These are phyloP conservation scores for Mellilla xanthometata DNA, from an alignment of 2,888 invertebrate genomes.

Conservation along the genomic window DNA sequence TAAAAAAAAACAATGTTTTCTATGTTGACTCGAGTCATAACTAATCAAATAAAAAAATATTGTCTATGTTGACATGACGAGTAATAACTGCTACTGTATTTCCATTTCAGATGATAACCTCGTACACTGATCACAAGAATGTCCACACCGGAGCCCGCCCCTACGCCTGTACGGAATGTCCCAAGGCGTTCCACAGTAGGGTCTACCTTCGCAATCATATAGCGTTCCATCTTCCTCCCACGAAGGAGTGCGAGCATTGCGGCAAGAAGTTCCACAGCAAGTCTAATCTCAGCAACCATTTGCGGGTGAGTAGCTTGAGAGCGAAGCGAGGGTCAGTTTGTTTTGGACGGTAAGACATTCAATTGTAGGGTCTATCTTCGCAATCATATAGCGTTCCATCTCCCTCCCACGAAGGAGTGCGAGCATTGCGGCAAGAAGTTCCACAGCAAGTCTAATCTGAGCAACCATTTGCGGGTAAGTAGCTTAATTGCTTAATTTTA, in stretches of 20 bases:
- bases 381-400: too few relatives aligned
- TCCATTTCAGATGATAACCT: slow-evolving; percentile 7
- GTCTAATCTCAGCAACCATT: slow-evolving; percentile 6
- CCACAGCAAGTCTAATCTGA: too few relatives aligned
- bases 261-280: slow-evolving; percentile 15
- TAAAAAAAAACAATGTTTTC: too few relatives aligned
- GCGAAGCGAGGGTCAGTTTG: background rate
- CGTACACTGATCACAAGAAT: slow-evolving; percentile 13
- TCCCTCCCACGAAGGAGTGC: too few relatives aligned
- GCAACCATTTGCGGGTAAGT: too few relatives aligned
- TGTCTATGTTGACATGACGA: too few relatives aligned
- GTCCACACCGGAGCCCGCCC: slow-evolving; percentile 8
- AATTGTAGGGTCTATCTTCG: too few relatives aligned
- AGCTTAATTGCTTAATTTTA: too few relatives aligned
- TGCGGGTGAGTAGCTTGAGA: slow-evolving; percentile 5
- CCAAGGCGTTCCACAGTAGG: background rate
- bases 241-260: slow-evolving; percentile 4
- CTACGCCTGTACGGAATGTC: slow-evolving; percentile 2
- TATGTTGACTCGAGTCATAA: too few relatives aligned
- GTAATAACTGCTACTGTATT: too few relatives aligned
- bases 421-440: too few relatives aligned
- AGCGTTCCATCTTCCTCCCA: slow-evolving; percentile 4
- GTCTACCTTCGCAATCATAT: slow-evolving; percentile 2
- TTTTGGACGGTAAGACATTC: background rate
- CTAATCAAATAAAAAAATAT: too few relatives aligned